Conservation (phyloP, 2,797 vertebrate species). For the Anabas testudineus region DNA sequence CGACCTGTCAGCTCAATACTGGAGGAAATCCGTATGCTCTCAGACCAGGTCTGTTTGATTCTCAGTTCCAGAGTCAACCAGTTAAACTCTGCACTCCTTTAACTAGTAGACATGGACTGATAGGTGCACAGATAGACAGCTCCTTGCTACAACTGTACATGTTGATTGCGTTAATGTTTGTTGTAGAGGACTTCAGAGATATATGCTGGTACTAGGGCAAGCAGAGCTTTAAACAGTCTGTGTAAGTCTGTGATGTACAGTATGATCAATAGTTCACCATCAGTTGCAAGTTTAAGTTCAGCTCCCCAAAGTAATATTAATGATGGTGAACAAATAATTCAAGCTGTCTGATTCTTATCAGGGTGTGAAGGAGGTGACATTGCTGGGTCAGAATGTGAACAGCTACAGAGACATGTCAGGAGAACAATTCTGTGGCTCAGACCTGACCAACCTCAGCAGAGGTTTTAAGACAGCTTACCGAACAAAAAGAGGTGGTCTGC, state of each 20-base stretch:
- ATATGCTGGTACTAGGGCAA: too few species aligned
- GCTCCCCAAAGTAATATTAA: neutral
- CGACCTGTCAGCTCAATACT: conserved; percentile 92
- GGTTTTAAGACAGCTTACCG: conserved; percentile 91
- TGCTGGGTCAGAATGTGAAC: conserved; percentile 98
- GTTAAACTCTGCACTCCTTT: neutral
- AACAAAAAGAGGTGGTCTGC: conserved; percentile 87
- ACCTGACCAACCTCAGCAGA: conserved; percentile 85
- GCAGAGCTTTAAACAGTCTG: too few species aligned
- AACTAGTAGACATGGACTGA: neutral
- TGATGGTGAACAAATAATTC: too few species aligned
- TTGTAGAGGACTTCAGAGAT: too few species aligned
- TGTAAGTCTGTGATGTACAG: too few species aligned
- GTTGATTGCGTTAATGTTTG: neutral
- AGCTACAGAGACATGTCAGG: conserved; percentile 93
- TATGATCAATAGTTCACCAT: too few species aligned
- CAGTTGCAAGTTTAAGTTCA: neutral
- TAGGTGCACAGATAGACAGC: neutral
- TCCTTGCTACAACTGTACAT: neutral
- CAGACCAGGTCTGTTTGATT: conserved; percentile 87
- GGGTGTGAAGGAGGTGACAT: conserved; percentile 96
- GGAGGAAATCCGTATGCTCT: conserved; percentile 91
- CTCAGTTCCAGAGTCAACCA: neutral
- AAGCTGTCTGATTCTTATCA: conserved; percentile 55
- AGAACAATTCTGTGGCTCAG: conserved; percentile 81